Percentiles rank a stretch among this genome's conserved stretches.
These are phyloP conservation scores for Rhynchomys soricoides DNA, from an alignment of 2,113 vertebrate genomes.

Conservation along the genomic window DNA sequence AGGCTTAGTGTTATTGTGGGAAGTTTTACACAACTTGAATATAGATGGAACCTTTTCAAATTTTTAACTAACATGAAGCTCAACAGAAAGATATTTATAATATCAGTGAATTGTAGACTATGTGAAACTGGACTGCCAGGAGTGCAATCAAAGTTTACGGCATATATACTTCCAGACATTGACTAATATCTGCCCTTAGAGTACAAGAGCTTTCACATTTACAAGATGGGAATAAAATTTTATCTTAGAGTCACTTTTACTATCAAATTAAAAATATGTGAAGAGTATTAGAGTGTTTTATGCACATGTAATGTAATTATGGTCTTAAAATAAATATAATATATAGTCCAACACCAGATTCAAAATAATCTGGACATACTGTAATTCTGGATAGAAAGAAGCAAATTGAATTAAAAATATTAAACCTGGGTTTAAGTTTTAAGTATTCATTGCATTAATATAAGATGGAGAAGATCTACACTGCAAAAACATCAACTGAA, in stretches of 20 bases:
- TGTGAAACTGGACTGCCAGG: not conserved
- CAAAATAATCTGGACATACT: not conserved
- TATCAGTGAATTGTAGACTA: not conserved
- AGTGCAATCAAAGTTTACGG: not conserved
- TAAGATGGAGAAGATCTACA: too few species aligned
- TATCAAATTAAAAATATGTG: not conserved
- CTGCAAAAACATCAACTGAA: too few species aligned
- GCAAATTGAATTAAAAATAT: not conserved
- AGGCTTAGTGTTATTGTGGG: not conserved
- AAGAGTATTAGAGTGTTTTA: not conserved
- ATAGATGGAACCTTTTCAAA: not conserved
- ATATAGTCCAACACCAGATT: not conserved
- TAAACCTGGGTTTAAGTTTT: not conserved
- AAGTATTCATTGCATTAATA: not conserved
- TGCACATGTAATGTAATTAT: not conserved
- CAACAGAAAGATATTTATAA: not conserved
- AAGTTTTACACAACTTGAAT: not conserved
- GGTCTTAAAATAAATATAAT: not conserved
- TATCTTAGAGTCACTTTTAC: not conserved
- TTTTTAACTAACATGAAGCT: not conserved
- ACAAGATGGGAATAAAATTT: constrained; percentile 12
- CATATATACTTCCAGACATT: not conserved
- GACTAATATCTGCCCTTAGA: not conserved
- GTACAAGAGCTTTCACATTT: not conserved
- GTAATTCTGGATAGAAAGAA: not conserved